A percentile compares a stretch with the other conserved stretches of the same genome.
Evolutionary conservation across 2,113 vertebrate species (phyloP).

Genomic region (Cisticola juncidis): DNA sequence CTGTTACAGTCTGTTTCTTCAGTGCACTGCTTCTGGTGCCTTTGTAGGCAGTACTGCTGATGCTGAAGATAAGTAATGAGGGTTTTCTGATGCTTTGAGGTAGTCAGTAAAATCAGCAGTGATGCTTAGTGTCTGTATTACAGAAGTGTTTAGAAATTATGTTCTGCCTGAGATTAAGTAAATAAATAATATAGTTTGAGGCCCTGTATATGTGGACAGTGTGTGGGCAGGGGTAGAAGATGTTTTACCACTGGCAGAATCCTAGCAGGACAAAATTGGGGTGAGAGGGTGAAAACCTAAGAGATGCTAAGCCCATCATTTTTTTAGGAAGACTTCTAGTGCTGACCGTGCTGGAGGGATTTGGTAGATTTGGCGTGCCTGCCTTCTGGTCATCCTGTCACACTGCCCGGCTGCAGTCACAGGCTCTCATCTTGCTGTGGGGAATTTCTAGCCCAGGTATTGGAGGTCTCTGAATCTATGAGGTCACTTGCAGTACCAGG

Average conservation of each 20-base stretch:
- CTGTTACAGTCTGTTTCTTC: background rate
- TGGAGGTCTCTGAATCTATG: background rate
- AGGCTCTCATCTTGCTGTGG: background rate
- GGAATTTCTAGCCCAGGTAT: background rate
- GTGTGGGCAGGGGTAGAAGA: background rate
- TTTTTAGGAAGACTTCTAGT: background rate
- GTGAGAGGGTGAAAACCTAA: background rate
- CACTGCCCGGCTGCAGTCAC: background rate
- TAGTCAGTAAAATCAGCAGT: background rate
- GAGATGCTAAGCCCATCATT: background rate
- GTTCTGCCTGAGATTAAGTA: background rate
- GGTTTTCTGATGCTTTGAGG: background rate
- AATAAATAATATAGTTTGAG: background rate
- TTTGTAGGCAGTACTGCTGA: background rate
- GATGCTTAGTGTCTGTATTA: background rate
- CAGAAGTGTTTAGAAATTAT: background rate
- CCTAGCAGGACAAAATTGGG: background rate
- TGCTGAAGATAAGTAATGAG: background rate
- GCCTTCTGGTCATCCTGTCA: background rate
- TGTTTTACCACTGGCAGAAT: background rate
- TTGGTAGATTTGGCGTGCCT: background rate
- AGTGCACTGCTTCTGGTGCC: background rate
- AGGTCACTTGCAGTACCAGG: background rate
- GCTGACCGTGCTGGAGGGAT: background rate
- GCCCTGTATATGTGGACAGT: background rate